Evolutionary conservation across 2,888 invertebrate genomes (phyloP), one percentile per base, ranked within the genome.

Genomic region (Germaria angustata): DNA sequence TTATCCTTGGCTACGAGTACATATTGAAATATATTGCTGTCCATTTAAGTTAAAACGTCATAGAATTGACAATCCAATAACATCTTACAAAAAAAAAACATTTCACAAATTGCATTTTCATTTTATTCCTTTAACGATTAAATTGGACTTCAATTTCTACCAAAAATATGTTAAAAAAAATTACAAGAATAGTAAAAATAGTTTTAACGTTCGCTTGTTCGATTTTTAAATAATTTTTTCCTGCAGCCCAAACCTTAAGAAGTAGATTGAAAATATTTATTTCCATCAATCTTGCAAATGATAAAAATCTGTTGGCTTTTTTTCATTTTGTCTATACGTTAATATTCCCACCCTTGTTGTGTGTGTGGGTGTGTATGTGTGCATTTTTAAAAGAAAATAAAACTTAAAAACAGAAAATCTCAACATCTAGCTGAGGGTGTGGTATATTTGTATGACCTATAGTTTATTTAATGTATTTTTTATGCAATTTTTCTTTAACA

Each of bases 281-380:
- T 32, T 66, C 41, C 81, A 78, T 82, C 78, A 75, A 82, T 82
- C 81, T 82, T 78, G 49, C 36, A 65, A 81, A 82, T 57, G 81
- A 78, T 78, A 78, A 51, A 78, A 28, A 78, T 82, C 78, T 28
- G 39, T n/a, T 71, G 36, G 7, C 22, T 53, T 32, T 57, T 46
- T 63, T 46, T 63, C 15, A 53, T 61, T 49, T 28, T 32, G 34
- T 46, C 28, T 66, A 24, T 71, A 17, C 28, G 8, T 59, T 77
- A 34, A 28, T n/a, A 28, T 28, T 15, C 11, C 51, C 71, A 22
- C 7, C 55, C 69, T 22, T 46, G 9, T 11, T 7, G 1, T 13
- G n/a, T n/a, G 0, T 34, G 20, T 68, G 28, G 32, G 15, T 46
- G 20, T 65, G 15, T 24, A 0, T 39, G 24, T 49, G 20, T 24